phyloP scores from a whole-genome alignment of 2,888 invertebrate species.

The Harpalus rufipes region DNA sequence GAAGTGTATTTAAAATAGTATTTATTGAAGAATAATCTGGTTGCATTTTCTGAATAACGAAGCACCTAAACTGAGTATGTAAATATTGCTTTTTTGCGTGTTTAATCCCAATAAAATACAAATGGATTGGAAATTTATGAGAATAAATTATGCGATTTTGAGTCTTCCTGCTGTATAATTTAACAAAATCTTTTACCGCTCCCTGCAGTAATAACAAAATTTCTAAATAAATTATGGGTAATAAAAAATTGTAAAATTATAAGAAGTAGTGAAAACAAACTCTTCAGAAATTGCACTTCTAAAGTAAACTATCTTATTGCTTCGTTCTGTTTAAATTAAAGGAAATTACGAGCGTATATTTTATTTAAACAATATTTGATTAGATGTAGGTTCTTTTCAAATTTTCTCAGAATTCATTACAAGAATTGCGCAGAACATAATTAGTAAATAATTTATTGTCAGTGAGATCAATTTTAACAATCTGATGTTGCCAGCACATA shows the following conservation, averaged over 20 bases:
- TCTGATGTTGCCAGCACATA: too few relatives aligned
- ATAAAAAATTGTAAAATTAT: neutral
- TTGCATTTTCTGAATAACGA: neutral
- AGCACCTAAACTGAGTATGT: conserved; percentile 6
- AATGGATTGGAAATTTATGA: conserved; percentile 31
- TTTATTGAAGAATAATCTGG: conserved; percentile 14
- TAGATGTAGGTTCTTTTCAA: neutral
- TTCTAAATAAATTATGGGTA: conserved; percentile 9
- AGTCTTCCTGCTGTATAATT: conserved; percentile 36
- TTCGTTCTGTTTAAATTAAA: neutral
- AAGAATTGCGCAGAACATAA: neutral
- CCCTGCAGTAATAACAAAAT: conserved; percentile 14
- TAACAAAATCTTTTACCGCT: conserved; percentile 34
- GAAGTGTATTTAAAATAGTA: too few relatives aligned
- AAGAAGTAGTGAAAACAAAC: conserved; percentile 12
- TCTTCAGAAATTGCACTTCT: conserved; percentile 10
- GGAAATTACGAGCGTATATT: neutral
- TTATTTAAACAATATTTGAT: neutral
- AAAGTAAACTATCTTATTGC: conserved; percentile 12
- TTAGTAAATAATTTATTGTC: too few relatives aligned
- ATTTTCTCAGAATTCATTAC: neutral
- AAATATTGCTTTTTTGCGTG: conserved; percentile 44
- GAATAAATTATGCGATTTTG: conserved; percentile 37
- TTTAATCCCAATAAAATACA: conserved; percentile 14
- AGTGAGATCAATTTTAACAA: too few relatives aligned